These are phyloP conservation scores for Onychomys leucogaster DNA, from an alignment of 2,797 vertebrate species.

Conservation along the genomic window DNA sequence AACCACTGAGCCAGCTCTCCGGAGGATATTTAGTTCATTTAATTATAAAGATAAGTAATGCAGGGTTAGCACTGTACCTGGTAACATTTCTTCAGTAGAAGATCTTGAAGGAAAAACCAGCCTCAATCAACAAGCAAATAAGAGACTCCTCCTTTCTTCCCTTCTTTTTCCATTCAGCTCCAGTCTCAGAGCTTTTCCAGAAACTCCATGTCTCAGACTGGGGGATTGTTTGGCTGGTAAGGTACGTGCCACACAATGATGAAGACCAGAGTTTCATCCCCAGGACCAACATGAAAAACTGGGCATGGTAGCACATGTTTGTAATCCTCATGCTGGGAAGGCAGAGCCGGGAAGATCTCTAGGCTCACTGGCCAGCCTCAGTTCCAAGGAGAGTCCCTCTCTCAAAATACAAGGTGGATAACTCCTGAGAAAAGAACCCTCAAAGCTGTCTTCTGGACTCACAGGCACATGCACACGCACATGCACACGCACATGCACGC, in stretches of 20 bases:
- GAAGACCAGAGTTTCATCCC: neutral
- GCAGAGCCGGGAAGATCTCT: neutral
- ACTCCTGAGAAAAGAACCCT: neutral
- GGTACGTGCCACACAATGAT: no score
- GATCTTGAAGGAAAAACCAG: neutral
- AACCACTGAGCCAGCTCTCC: neutral
- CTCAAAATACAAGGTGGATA: neutral
- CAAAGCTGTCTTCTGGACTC: neutral
- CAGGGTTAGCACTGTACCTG: neutral
- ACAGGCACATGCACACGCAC: neutral
- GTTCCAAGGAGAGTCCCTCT: neutral
- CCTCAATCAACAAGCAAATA: constrained; percentile 5
- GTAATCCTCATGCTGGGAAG: neutral
- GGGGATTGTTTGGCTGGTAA: neutral
- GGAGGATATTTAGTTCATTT: neutral
- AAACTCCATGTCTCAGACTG: neutral
- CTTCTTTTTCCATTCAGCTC: neutral
- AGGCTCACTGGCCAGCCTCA: neutral
- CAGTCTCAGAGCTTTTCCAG: neutral
- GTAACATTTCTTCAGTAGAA: neutral
- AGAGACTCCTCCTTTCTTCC: neutral
- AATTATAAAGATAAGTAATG: neutral
- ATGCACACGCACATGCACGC: neutral
- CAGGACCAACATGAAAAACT: neutral
- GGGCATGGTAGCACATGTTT: no score